Conservation (phyloP, 1,140 invertebrate genomes). For the Hermatobates lingyangjiaoensis region DNA sequence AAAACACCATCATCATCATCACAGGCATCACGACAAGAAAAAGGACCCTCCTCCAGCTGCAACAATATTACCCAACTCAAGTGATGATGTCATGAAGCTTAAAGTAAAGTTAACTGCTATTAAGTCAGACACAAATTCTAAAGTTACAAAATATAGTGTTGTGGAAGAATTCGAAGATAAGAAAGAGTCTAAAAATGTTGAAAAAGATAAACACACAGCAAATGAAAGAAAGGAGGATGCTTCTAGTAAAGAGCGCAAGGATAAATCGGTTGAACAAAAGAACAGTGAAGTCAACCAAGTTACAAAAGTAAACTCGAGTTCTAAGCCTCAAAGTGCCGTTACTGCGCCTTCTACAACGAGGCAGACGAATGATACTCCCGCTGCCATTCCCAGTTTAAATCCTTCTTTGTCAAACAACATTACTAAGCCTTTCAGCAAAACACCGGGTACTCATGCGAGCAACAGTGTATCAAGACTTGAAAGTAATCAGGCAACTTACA, state of each 20-base stretch:
- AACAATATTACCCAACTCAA: conserved; percentile 18
- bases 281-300: too few relatives aligned
- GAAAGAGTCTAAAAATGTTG: background rate
- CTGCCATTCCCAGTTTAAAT: too few relatives aligned
- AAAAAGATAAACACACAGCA: background rate
- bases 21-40: conserved; percentile 11
- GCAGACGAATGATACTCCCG: too few relatives aligned
- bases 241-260: background rate
- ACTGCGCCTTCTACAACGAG: too few relatives aligned
- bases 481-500: too few relatives aligned
- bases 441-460: too few relatives aligned
- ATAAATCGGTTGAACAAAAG: background rate
- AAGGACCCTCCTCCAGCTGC: conserved; percentile 15
- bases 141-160: conserved; percentile 7
- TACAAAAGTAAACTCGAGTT: too few relatives aligned
- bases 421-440: too few relatives aligned
- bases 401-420: too few relatives aligned
- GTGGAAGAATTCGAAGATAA: conserved; percentile 2
- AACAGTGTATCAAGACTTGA: too few relatives aligned
- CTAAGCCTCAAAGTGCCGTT: too few relatives aligned
- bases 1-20: conserved; percentile 19
- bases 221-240: background rate
- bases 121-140: conserved; percentile 8
- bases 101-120: conserved; percentile 20
- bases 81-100: conserved; percentile 19